Evolutionary conservation across 1,140 invertebrate genomes (phyloP).

Genomic region (Leptinotarsa undecemlineata): DNA sequence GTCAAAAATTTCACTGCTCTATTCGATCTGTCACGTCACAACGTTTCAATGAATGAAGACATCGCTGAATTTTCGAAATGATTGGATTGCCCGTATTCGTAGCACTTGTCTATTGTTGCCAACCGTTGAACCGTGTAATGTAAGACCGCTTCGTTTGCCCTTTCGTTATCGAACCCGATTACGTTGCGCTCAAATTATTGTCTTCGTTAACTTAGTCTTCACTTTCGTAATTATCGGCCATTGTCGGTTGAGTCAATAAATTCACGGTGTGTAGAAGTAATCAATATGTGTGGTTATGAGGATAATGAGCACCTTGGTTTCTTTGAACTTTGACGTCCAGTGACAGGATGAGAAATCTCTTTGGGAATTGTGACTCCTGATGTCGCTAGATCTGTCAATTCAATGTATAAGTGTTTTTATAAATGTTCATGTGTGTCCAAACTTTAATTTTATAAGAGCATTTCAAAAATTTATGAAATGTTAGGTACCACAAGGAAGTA

Average conservation of each 20-base stretch:
- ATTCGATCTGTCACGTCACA: neutral
- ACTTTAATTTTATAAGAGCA: too few species aligned
- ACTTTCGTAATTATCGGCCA: constrained; percentile 5
- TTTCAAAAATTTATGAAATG: too few species aligned
- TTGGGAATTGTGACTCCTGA: too few species aligned
- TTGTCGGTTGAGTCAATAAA: constrained; percentile 5
- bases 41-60: neutral
- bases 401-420: too few species aligned
- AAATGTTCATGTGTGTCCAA: too few species aligned
- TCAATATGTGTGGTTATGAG: neutral
- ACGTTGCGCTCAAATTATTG: constrained; percentile 5
- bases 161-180: neutral
- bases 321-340: neutral
- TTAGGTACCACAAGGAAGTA: too few species aligned
- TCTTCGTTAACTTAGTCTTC: neutral
- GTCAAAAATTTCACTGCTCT: neutral
- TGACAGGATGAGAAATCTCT: neutral
- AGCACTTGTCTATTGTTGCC: constrained; percentile 1
- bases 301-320: neutral
- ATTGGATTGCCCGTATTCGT: constrained; percentile 2
- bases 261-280: neutral
- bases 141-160: neutral
- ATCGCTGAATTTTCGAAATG: neutral
- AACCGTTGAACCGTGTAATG: constrained; percentile 5
- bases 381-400: too few species aligned